A percentile compares a stretch with the other conserved stretches of the same genome.
Conservation (phyloP, 2,797 vertebrate species). For the Microctenopoma steveboyesi region DNA sequence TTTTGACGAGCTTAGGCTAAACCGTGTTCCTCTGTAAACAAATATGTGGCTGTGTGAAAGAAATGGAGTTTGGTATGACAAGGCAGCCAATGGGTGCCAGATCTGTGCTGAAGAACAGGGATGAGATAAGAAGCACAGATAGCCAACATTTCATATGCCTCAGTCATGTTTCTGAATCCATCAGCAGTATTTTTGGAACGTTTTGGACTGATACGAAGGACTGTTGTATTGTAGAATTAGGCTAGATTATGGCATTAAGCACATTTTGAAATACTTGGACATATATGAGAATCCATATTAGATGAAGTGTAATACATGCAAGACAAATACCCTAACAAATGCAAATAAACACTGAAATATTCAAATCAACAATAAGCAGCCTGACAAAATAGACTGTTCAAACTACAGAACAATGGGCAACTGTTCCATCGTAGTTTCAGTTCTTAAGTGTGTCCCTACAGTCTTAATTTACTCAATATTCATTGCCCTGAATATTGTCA, state of each 20-base stretch:
- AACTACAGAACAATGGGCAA: constrained; percentile 29
- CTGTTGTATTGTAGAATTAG: constrained; percentile 68
- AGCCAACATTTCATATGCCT: constrained; percentile 74
- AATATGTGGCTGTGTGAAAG: constrained; percentile 55
- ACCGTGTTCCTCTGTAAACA: constrained; percentile 72
- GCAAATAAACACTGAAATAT: constrained; percentile 59
- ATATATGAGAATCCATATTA: constrained; percentile 48
- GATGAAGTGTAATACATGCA: constrained; percentile 45
- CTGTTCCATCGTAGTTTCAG: constrained; percentile 26
- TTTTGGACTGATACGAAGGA: constrained; percentile 60
- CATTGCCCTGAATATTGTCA: constrained; percentile 10
- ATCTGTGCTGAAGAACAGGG: constrained; percentile 58
- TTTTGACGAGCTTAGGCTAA: constrained; percentile 75
- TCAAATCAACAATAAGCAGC: constrained; percentile 63
- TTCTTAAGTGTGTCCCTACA: constrained; percentile 11
- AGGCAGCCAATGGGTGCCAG: constrained; percentile 52
- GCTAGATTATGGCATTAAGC: constrained; percentile 68
- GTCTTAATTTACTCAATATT: constrained; percentile 31
- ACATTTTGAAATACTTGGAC: constrained; percentile 59
- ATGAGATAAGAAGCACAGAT: constrained; percentile 57
- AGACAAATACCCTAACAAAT: constrained; percentile 53
- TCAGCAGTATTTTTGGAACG: constrained; percentile 62
- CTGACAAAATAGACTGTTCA: constrained; percentile 44
- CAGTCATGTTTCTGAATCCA: constrained; percentile 70
- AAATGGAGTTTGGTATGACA: constrained; percentile 55